Base-by-base conservation (phyloP, 2,888 invertebrate species). In the Cataglyphis rosenhaueri region DNA sequence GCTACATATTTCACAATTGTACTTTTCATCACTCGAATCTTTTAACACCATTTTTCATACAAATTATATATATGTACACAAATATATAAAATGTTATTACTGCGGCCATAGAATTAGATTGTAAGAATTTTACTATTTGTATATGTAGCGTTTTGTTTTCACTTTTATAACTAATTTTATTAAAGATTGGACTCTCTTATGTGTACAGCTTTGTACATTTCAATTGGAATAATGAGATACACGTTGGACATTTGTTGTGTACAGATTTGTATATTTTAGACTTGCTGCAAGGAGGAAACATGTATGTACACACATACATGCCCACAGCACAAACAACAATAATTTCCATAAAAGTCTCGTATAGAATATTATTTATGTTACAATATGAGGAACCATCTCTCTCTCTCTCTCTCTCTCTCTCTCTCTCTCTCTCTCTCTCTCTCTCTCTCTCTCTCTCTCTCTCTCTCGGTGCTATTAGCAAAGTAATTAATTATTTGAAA, bases 401-500 rank as follows among this genome's bases (percentile, higher is more conserved):
- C 0, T 35, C 35, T 35, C 21, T 21, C 0, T 21, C 0, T 35
- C 35, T 35, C 48, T 73, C 15, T 48, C 41, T 55, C 44, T 52
- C 21, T 21, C 0, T 21, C 0, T 35, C 35, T 35, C 48, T 73
- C 15, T 48, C 41, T 55, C 44, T 21, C 0, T 21, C 0, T 35
- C 35, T 35, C 48, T 29, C 65, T 15, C 52, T 74, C 0, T 35
- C 35, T 35, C 21, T 21, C 0, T 21, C 0, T 35, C 35, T 35
- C 48, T 73, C 15, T 48, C 41, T 55, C 44, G 52, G 25, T 32
- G 57, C 71, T 76, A 35, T 82, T 75, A 71, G n/a, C 29, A 71
- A 59, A 35, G 12, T 52, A 68, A 68, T 83, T 38, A 32, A 71
- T 86, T 91, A 91, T 88, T 92, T 92, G 8, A 87, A 86, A 52